Evolutionary conservation across 2,888 invertebrate species (phyloP).

Genomic region (Mythimna loreyi): DNA sequence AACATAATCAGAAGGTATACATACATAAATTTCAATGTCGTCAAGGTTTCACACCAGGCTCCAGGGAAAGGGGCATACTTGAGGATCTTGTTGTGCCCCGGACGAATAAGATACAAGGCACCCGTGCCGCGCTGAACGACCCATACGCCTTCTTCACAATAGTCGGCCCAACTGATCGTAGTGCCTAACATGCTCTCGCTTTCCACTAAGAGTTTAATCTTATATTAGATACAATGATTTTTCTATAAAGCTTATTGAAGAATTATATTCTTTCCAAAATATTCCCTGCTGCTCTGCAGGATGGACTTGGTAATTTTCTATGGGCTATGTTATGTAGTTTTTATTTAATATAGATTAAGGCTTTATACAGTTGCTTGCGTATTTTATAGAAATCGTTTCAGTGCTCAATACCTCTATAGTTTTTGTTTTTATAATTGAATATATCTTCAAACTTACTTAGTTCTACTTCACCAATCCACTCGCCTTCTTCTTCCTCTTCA

Average conservation of each 20-base stretch:
- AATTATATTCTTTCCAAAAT: no score
- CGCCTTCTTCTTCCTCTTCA: conserved; percentile 89
- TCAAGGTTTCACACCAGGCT: conserved; percentile 85
- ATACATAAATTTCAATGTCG: conserved; percentile 79
- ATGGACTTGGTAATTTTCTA: no score
- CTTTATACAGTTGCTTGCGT: no score
- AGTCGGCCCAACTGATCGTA: conserved; percentile 84
- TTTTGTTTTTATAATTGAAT: background rate
- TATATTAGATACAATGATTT: background rate
- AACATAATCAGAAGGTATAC: background rate
- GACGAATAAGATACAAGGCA: conserved; percentile 78
- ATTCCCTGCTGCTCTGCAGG: no score
- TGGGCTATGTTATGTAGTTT: no score
- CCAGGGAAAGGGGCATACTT: conserved; percentile 84
- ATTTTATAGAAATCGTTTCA: no score
- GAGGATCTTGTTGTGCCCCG: conserved; percentile 78
- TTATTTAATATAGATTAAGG: no score
- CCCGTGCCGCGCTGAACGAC: conserved; percentile 83
- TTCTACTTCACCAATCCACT: conserved; percentile 90
- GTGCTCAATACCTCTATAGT: no score
- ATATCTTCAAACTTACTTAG: conserved; percentile 87
- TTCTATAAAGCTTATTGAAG: no score
- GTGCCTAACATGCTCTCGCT: conserved; percentile 82
- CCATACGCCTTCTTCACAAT: conserved; percentile 84
- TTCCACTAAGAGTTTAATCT: conserved; percentile 75